These are phyloP conservation scores for Eurois occulta DNA, from an alignment of 2,888 invertebrate genomes.

Conservation along the genomic window DNA sequence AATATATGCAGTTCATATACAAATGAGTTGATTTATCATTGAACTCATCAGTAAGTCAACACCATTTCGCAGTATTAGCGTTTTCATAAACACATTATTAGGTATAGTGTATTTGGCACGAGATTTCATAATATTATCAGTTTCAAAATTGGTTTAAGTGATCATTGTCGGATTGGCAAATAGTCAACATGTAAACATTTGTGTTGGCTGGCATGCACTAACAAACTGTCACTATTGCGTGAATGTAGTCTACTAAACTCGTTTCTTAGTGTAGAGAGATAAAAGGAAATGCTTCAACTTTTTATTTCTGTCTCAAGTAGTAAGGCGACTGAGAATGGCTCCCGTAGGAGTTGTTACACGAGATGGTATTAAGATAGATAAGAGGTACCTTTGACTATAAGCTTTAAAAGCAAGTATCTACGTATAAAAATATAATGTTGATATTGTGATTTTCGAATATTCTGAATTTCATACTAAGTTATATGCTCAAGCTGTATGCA, in stretches of 20 bases:
- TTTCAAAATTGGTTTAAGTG: slow-evolving; percentile 40
- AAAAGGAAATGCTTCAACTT: slow-evolving; percentile 30
- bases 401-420: neutral
- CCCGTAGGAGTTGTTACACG: slow-evolving; percentile 51
- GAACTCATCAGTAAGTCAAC: slow-evolving; percentile 19
- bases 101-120: slow-evolving; percentile 13
- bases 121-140: slow-evolving; percentile 36
- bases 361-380: slow-evolving; percentile 9
- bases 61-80: slow-evolving; percentile 9
- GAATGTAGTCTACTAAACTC: neutral
- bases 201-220: slow-evolving; percentile 6
- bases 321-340: slow-evolving; percentile 31
- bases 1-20: neutral
- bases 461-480: neutral
- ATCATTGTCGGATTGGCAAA: slow-evolving; percentile 38
- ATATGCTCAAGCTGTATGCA: neutral
- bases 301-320: slow-evolving; percentile 18
- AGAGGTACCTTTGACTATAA: slow-evolving; percentile 6
- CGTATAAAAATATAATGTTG: neutral
- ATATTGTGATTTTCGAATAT: neutral
- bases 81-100: slow-evolving; percentile 36
- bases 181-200: slow-evolving; percentile 31
- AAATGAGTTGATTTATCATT: neutral
- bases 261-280: neutral
- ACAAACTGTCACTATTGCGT: neutral